phyloP scores from a whole-genome alignment of 2,888 invertebrate genomes.

The Belgica antarctica region DNA sequence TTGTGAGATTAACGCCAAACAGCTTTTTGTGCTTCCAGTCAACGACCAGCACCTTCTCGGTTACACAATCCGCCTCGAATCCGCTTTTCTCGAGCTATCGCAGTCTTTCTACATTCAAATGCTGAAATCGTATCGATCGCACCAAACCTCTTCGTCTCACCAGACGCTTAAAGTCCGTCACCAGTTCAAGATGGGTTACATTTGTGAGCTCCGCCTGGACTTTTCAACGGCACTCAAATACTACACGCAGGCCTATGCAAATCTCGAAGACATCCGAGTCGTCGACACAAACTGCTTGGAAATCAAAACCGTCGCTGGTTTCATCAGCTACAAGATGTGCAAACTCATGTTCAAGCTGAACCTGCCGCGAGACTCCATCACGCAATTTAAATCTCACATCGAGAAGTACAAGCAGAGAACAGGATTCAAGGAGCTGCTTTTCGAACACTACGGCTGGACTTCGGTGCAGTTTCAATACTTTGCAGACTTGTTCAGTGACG shows the following conservation, averaged over 20 bases:
- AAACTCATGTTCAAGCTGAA: slow-evolving; percentile 84
- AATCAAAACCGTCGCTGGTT: slow-evolving; percentile 90
- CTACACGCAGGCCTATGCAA: slow-evolving; percentile 85
- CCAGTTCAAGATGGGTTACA: slow-evolving; percentile 94
- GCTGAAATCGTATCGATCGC: slow-evolving; percentile 80
- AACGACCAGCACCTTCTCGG: slow-evolving; percentile 72
- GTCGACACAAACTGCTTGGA: slow-evolving; percentile 90
- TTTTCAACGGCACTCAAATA: slow-evolving; percentile 77
- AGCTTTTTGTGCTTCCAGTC: slow-evolving; percentile 86
- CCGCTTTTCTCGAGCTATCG: slow-evolving; percentile 89
- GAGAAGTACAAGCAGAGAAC: slow-evolving; percentile 70
- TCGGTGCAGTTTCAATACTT: slow-evolving; percentile 85
- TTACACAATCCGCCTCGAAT: slow-evolving; percentile 77
- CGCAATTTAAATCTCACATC: slow-evolving; percentile 88
- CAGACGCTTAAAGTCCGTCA: slow-evolving; percentile 91
- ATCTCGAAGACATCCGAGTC: slow-evolving; percentile 81
- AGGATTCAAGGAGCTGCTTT: slow-evolving; percentile 80
- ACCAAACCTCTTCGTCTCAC: slow-evolving; percentile 86
- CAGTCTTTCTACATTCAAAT: slow-evolving; percentile 90
- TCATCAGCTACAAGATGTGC: slow-evolving; percentile 94
- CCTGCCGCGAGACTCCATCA: slow-evolving; percentile 89
- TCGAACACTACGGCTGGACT: slow-evolving; percentile 96
- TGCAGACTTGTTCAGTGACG: slow-evolving; percentile 95
- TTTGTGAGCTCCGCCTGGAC: slow-evolving; percentile 91
- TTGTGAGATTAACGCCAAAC: slow-evolving; percentile 89